Evolutionary conservation across 2,113 vertebrate genomes (phyloP), one percentile per base, ranked within the genome.

Genomic region (Urocitellus parryii): DNA sequence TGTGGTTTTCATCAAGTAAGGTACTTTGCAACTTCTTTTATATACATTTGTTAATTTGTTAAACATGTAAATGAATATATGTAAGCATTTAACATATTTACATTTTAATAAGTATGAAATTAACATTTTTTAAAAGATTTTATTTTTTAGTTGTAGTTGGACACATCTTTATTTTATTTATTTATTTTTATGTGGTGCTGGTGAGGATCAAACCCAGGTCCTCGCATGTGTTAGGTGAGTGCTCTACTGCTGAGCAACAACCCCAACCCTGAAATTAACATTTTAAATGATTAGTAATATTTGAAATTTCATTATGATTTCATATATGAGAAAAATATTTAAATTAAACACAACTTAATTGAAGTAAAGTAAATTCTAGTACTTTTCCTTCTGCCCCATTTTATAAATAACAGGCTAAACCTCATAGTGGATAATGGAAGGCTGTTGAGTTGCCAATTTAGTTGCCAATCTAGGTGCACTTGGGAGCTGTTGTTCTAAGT

Each of bases 271-370:
- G 45, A 51, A 51, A 37, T 97, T 86, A 73, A 72, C 56, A 91
- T 83, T 68, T 93, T 58, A 37, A 90, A 76, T n/a, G 51, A 90
- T 83, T 84, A 51, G 42, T 72, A 74, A 92, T 78, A 76, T 42
- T 87, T 93, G 27, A n/a, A 74, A 88, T 96, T 95, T 81, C 13
- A 29, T 81, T 94, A 58, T 81, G 29, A 79, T 90, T 48, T 95
- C 34, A 70, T 65, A 17, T 12, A 79, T 68, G 37, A 76, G 48
- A 94, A 70, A 74, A 88, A 84, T 79, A 72, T 27, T 84, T 95
- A 82, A 90, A 67, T 84, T 94, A 82, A 90, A 67, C 63, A 67
- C 72, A 90, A 85, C 51, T 87, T 88, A 92, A 82, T 58, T 67
- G 42, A 89, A 88, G 10, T 73, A 68, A 79, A 93, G 45, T 67